These are phyloP conservation scores for Ceratitis capitata DNA, from an alignment of 1,140 invertebrate species.

Conservation along the genomic window DNA sequence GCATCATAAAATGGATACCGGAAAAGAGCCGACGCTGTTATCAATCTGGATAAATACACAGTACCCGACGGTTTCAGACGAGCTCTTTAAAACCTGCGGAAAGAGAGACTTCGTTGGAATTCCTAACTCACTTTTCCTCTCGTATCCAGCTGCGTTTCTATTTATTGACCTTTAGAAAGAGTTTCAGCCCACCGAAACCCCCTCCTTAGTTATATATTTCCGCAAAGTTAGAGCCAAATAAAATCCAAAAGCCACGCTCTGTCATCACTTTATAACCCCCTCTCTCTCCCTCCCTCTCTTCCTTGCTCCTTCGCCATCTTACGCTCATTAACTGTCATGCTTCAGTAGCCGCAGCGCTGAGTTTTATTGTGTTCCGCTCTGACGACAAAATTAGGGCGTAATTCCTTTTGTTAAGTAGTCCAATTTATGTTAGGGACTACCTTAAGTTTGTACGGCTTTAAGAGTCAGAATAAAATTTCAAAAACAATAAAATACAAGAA, in stretches of 20 bases:
- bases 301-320: neutral
- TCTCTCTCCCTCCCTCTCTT: neutral
- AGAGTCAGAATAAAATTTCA: neutral
- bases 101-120: too few relatives aligned
- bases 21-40: too few relatives aligned
- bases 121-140: too few relatives aligned
- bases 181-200: neutral
- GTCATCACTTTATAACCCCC: too few relatives aligned
- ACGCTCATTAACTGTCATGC: neutral
- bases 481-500: neutral
- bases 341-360: neutral
- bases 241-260: too few relatives aligned
- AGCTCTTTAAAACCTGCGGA: too few relatives aligned
- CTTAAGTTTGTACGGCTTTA: constrained; percentile 4
- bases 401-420: neutral
- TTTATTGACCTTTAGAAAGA: neutral
- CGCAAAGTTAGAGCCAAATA: too few relatives aligned
- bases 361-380: neutral
- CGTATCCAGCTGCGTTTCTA: neutral
- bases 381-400: neutral
- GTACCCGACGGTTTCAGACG: too few relatives aligned
- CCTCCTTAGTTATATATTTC: too few relatives aligned
- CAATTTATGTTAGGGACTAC: neutral
- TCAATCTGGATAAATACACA: too few relatives aligned
- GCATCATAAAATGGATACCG: too few relatives aligned